These are phyloP conservation scores for Anneissia japonica DNA, from an alignment of 35 echinoderm and acorn worm genomes.

Conservation along the genomic window DNA sequence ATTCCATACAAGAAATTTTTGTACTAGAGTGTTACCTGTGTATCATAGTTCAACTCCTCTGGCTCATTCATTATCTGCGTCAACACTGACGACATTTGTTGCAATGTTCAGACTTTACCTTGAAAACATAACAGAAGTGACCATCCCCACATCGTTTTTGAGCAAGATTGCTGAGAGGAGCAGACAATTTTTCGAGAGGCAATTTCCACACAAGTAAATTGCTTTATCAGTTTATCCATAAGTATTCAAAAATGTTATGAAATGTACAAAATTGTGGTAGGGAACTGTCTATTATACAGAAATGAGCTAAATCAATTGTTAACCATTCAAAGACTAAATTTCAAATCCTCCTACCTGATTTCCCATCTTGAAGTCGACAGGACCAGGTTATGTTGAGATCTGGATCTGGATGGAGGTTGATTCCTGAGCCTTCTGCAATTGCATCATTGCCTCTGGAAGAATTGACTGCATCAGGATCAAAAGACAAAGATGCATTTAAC, in stretches of 20 bases:
- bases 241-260: not conserved
- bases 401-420: not conserved
- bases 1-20: too few relatives aligned
- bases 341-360: not conserved
- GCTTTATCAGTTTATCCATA: too few relatives aligned
- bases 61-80: conserved; percentile 39
- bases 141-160: too few relatives aligned
- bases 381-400: conserved; percentile 22
- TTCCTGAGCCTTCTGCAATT: not conserved
- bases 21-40: too few relatives aligned
- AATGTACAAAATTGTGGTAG: not conserved
- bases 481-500: conserved; percentile 53
- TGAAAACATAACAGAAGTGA: too few relatives aligned
- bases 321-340: not conserved
- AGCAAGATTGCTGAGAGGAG: too few relatives aligned
- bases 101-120: conserved; percentile 34
- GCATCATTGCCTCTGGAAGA: not conserved
- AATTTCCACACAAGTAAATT: too few relatives aligned
- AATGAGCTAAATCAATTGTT: not conserved
- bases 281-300: not conserved
- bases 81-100: conserved; percentile 53
- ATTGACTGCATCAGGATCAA: conserved; percentile 54
- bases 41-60: conserved; percentile 15
- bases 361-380: conserved; percentile 47
- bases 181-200: too few relatives aligned